A percentile compares a stretch with the other conserved stretches of the same genome.
Evolutionary conservation across 2,888 invertebrate genomes (phyloP).

Genomic region (Ischnura elegans): DNA sequence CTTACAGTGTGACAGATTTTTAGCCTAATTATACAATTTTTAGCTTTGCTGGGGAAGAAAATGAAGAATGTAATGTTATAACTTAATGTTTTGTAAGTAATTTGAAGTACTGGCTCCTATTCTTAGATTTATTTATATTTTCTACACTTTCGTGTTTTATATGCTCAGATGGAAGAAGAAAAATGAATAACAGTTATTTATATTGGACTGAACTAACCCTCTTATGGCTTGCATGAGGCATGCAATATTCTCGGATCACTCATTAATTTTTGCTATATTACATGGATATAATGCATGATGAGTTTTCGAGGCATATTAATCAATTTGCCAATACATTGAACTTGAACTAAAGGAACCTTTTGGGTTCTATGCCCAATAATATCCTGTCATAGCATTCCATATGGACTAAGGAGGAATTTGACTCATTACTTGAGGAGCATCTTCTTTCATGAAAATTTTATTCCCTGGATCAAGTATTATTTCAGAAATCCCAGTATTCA

Average conservation of each 20-base stretch:
- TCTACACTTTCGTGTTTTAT: neutral
- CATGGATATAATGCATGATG: neutral
- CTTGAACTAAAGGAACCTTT: no score
- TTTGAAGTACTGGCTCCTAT: neutral
- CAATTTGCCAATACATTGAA: no score
- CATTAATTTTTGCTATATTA: neutral
- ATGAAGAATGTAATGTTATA: no score
- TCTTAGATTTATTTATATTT: neutral
- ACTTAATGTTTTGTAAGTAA: no score
- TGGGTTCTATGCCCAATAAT: no score
- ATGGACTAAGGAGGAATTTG: neutral
- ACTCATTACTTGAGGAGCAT: neutral
- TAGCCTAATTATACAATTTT: no score
- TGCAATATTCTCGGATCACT: neutral
- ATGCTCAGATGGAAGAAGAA: neutral
- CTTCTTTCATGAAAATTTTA: neutral
- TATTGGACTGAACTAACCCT: neutral
- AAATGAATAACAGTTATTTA: neutral
- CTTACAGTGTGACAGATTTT: no score
- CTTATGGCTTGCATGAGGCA: neutral
- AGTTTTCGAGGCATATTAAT: neutral
- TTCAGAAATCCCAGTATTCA: neutral
- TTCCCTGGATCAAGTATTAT: no score
- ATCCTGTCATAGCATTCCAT: neutral
- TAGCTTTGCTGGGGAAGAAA: no score